Conservation (phyloP, 2,797 vertebrate genomes). For the Sciurus carolinensis region DNA sequence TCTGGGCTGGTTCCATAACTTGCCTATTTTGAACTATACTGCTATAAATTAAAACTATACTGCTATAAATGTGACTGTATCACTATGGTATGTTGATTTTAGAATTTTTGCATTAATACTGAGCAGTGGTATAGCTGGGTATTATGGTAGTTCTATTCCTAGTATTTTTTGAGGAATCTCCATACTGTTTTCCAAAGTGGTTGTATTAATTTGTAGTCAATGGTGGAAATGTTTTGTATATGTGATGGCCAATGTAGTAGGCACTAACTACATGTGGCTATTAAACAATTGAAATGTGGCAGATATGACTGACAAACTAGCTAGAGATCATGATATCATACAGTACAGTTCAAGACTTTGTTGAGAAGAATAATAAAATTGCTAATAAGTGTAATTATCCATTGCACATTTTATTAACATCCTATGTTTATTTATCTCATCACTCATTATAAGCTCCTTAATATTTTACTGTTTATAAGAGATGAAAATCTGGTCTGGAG, state of each 20-base stretch:
- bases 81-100: no score
- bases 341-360: background rate
- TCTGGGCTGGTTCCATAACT: no score
- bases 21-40: no score
- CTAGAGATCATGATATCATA: background rate
- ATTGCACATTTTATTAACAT: background rate
- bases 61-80: no score
- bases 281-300: background rate
- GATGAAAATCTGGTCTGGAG: background rate
- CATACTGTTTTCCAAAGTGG: no score
- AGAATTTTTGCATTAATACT: no score
- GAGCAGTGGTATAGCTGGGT: no score
- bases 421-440: background rate
- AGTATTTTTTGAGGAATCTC: no score
- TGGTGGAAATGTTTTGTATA: background rate
- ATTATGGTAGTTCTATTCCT: no score
- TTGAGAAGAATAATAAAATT: conserved; percentile 1
- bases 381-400: background rate
- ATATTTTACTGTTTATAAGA: background rate
- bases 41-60: no score
- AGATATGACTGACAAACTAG: background rate
- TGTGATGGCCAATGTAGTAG: background rate
- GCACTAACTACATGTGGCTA: background rate
- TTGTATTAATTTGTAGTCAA: background rate
- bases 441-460: background rate